phyloP scores from a whole-genome alignment of 1,140 invertebrate species.

The Plectus sambesii region DNA sequence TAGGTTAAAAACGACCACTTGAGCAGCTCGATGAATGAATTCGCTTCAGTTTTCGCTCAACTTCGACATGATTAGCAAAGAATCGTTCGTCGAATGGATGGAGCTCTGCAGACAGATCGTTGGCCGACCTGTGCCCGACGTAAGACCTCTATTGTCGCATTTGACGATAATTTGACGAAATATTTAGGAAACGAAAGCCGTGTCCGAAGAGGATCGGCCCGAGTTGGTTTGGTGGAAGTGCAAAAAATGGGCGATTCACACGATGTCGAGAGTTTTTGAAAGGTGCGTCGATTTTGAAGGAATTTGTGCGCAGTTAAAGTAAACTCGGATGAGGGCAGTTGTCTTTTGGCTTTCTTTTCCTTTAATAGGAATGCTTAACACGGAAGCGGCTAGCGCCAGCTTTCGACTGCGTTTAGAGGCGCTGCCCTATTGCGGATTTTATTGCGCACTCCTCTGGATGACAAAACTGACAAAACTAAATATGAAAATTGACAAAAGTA shows the following conservation, averaged over 20 bases:
- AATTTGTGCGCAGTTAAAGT: background rate
- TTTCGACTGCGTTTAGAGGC: slow-evolving; percentile 10
- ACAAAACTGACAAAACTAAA: too few species aligned
- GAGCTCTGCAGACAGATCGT: slow-evolving; percentile 69
- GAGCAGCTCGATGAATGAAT: background rate
- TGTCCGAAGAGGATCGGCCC: slow-evolving; percentile 67
- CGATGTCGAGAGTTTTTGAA: slow-evolving; percentile 84
- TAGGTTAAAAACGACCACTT: too few species aligned
- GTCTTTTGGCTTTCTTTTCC: background rate
- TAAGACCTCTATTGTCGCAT: slow-evolving; percentile 46
- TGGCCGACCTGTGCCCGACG: slow-evolving; percentile 68
- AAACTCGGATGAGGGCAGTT: slow-evolving; percentile 2
- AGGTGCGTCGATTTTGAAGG: slow-evolving; percentile 51
- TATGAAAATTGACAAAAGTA: too few species aligned
- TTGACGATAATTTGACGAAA: slow-evolving; percentile 52
- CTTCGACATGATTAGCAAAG: slow-evolving; percentile 72
- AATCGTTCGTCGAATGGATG: slow-evolving; percentile 91
- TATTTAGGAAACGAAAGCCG: slow-evolving; percentile 53
- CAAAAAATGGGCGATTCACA: slow-evolving; percentile 95
- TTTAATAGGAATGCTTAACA: background rate
- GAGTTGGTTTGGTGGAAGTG: slow-evolving; percentile 93
- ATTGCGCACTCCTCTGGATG: too few species aligned
- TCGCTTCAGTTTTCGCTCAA: slow-evolving; percentile 68
- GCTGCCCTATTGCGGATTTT: too few species aligned
- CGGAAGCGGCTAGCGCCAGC: background rate